Percentiles rank a stretch among this genome's conserved stretches.
These are phyloP conservation scores for Neoitamus cyanurus DNA, from an alignment of 2,888 invertebrate species.

Conservation along the genomic window DNA sequence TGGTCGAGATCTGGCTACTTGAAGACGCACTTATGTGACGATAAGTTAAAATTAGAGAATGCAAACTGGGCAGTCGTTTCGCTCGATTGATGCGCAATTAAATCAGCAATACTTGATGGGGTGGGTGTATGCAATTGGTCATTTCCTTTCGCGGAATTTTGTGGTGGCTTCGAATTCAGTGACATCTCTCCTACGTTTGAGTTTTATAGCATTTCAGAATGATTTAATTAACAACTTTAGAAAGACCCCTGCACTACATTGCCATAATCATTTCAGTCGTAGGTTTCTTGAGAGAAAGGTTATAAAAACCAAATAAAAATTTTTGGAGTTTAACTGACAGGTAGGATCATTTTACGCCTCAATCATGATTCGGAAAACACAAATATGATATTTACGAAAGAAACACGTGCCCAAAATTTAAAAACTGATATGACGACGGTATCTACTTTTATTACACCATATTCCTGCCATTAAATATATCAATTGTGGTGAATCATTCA, in stretches of 20 bases:
- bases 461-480: not conserved
- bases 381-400: not conserved
- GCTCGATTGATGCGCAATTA: constrained; percentile 30
- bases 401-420: too few relatives aligned
- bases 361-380: too few relatives aligned
- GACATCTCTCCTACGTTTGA: not conserved
- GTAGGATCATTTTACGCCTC: too few relatives aligned
- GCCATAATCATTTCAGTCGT: not conserved
- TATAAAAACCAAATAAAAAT: not conserved
- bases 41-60: not conserved
- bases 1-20: constrained; percentile 34
- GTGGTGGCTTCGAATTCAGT: not conserved
- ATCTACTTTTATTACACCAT: not conserved
- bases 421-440: not conserved
- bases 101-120: not conserved
- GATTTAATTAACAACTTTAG: not conserved
- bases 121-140: constrained; percentile 18
- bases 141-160: not conserved
- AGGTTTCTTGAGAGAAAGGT: not conserved
- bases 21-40: not conserved
- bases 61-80: not conserved
- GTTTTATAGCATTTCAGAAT: not conserved
- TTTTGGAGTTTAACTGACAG: too few relatives aligned
- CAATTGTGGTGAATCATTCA: too few relatives aligned
- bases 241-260: not conserved